Percentiles rank a stretch among this genome's conserved stretches.
Evolutionary conservation across 1,140 invertebrate species (phyloP).

Genomic region (Venturia canescens): DNA sequence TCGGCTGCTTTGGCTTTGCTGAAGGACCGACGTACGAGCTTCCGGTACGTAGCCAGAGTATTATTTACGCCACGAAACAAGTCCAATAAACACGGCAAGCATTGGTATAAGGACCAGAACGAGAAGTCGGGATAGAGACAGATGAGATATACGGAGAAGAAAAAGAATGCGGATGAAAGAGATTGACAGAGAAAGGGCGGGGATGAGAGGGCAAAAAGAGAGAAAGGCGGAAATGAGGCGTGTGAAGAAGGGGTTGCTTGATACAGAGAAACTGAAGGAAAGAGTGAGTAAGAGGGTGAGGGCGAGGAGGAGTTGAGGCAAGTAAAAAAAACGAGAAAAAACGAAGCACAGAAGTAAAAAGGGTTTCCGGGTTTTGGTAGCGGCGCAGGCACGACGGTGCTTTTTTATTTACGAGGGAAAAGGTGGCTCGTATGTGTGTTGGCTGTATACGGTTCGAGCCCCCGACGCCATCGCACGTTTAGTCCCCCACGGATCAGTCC

Average conservation of each 20-base stretch:
- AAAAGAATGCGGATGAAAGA: constrained; percentile 22
- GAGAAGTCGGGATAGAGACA: constrained; percentile 34
- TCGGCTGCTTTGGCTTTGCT: constrained; percentile 30
- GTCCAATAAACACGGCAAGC: constrained; percentile 48
- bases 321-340: too few species aligned
- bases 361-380: neutral
- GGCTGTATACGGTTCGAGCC: neutral
- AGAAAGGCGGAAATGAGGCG: too few species aligned
- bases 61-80: constrained; percentile 50
- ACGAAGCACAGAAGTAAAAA: constrained; percentile 2
- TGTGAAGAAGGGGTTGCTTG: too few species aligned
- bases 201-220: too few species aligned
- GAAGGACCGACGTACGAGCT: constrained; percentile 45
- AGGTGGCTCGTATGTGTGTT: neutral
- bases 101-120: neutral
- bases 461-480: neutral
- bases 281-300: too few species aligned
- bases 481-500: constrained; percentile 10
- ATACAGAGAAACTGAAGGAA: too few species aligned
- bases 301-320: too few species aligned
- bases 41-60: constrained; percentile 40
- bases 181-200: neutral
- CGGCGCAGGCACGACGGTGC: constrained; percentile 20
- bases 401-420: constrained; percentile 39
- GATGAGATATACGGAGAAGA: constrained; percentile 60